A percentile compares a stretch with the other conserved stretches of the same genome.
These are phyloP conservation scores for Remorina albescens DNA, from an alignment of 2,797 vertebrate genomes.

Conservation along the genomic window DNA sequence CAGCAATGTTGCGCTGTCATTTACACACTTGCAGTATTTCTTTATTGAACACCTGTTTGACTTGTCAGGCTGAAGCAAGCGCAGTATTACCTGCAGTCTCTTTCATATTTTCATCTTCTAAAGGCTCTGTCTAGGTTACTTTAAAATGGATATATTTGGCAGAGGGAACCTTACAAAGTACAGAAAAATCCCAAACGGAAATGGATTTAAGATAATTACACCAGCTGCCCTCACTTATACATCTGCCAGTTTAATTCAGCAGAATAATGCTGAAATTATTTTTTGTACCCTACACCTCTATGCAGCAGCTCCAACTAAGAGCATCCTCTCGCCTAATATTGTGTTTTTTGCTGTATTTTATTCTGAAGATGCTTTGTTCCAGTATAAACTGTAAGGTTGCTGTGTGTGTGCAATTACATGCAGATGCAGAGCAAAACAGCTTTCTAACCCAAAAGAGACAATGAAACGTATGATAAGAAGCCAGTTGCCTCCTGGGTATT, in stretches of 20 bases:
- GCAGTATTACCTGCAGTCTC: neutral
- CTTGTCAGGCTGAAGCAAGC: slow-evolving; percentile 6
- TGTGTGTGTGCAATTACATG: slow-evolving; percentile 62
- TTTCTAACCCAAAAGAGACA: slow-evolving; percentile 62
- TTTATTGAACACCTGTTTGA: slow-evolving; percentile 38
- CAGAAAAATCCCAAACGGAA: slow-evolving; percentile 17
- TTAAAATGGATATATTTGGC: neutral
- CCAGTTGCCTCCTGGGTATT: slow-evolving; percentile 70
- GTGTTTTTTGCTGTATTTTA: slow-evolving; percentile 48
- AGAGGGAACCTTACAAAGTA: neutral
- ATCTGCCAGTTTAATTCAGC: slow-evolving; percentile 42
- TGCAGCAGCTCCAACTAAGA: slow-evolving; percentile 34
- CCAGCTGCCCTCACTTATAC: slow-evolving; percentile 10
- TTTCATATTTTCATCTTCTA: slow-evolving; percentile 1
- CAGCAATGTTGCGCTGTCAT: slow-evolving; percentile 2
- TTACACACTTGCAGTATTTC: slow-evolving; percentile 7
- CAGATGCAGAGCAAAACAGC: slow-evolving; percentile 64
- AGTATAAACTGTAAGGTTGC: slow-evolving; percentile 41
- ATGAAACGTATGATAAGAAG: slow-evolving; percentile 70
- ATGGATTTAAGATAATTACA: slow-evolving; percentile 24
- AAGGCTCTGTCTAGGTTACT: neutral
- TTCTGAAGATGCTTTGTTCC: slow-evolving; percentile 52
- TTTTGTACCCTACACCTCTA: slow-evolving; percentile 11
- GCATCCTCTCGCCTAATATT: slow-evolving; percentile 31
- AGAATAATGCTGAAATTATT: slow-evolving; percentile 52